phyloP scores from a whole-genome alignment of 2,113 vertebrate species.

The Clarias batrachus region DNA sequence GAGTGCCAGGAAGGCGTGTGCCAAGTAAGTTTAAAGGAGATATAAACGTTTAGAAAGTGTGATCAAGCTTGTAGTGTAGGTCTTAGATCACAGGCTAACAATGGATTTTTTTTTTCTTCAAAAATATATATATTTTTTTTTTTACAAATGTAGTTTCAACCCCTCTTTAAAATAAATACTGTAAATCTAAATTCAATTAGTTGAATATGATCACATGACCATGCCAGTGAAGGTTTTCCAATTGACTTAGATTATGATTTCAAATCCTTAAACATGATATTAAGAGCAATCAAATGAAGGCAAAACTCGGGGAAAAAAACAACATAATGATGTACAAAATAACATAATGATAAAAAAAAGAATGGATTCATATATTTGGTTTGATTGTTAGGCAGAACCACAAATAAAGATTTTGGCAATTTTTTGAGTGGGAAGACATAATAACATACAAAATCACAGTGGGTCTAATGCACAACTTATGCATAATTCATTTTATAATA shows the following conservation, averaged over 20 bases:
- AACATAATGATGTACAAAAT: neutral
- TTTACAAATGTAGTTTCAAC: neutral
- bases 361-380: neutral
- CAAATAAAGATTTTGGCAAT: neutral
- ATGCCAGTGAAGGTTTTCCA: neutral
- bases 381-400: neutral
- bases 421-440: neutral
- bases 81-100: neutral
- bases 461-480: too few species aligned
- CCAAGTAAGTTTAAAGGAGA: conserved; percentile 56
- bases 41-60: neutral
- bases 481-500: too few species aligned
- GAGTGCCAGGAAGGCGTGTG: conserved; percentile 44
- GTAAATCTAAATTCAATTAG: neutral
- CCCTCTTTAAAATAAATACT: neutral
- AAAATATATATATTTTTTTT: neutral
- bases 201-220: neutral
- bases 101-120: neutral
- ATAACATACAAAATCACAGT: neutral
- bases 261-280: neutral
- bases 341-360: neutral
- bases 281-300: neutral
- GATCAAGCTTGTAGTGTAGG: neutral
- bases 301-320: neutral
- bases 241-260: neutral